Conservation (phyloP, 2,797 vertebrate species). For the Urocyon cinereoargenteus region DNA sequence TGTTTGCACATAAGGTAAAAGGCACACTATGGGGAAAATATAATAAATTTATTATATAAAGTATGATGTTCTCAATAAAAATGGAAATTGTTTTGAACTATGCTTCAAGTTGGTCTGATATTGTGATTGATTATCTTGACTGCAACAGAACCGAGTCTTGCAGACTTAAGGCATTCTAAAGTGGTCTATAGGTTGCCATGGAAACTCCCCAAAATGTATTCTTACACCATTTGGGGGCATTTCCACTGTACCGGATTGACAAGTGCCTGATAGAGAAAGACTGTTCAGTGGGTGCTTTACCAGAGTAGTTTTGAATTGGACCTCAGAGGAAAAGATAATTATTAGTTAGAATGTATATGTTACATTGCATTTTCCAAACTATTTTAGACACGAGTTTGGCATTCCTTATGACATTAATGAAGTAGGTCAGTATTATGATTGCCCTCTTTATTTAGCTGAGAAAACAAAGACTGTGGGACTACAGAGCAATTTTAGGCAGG, state of each 20-base stretch:
- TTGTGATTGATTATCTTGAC: conserved; percentile 68
- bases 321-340: conserved; percentile 57
- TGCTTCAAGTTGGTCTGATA: conserved; percentile 57
- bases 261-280: conserved; percentile 51
- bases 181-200: conserved; percentile 62
- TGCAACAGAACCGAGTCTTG: conserved; percentile 65
- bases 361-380: conserved; percentile 67
- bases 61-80: conserved; percentile 66
- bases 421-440: conserved; percentile 58
- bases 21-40: not conserved
- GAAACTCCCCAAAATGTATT: conserved; percentile 69
- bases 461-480: conserved; percentile 43
- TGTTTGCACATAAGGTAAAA: conserved; percentile 50
- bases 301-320: conserved; percentile 16
- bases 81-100: conserved; percentile 70
- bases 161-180: conserved; percentile 42
- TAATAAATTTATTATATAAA: conserved; percentile 35
- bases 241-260: conserved; percentile 33
- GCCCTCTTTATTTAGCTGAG: conserved; percentile 28
- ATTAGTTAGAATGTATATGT: conserved; percentile 19
- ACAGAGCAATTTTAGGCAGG: not conserved
- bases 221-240: conserved; percentile 51
- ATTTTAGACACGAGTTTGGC: conserved; percentile 49
- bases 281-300: conserved; percentile 16
- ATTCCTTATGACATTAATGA: conserved; percentile 47